Conservation (phyloP, 2,113 vertebrate species). For the Malurus alboscapulatus region DNA sequence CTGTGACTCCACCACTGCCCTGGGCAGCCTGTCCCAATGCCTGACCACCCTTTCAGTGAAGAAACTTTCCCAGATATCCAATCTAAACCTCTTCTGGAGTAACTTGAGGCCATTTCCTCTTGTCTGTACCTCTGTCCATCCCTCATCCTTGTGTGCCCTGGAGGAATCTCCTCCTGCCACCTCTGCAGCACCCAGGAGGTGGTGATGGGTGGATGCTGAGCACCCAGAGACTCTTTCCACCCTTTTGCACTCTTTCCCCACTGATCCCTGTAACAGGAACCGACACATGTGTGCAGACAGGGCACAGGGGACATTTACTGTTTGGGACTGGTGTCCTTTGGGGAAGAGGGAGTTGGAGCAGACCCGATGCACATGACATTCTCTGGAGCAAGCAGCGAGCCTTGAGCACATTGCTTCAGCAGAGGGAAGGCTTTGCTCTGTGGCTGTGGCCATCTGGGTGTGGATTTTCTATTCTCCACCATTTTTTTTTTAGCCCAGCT, state of each 20-base stretch:
- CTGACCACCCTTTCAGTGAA: background rate
- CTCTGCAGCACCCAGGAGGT: background rate
- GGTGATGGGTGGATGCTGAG: background rate
- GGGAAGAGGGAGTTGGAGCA: background rate
- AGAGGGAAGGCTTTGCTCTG: background rate
- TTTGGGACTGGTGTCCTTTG: rapidly evolving
- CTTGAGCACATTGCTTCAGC: background rate
- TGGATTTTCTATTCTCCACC: background rate
- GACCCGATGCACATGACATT: rapidly evolving
- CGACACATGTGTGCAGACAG: rapidly evolving
- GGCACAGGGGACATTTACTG: background rate
- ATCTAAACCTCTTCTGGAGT: background rate
- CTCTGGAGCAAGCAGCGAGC: rapidly evolving
- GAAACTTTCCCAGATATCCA: background rate
- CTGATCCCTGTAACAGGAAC: background rate
- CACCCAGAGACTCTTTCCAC: background rate
- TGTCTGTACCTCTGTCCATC: background rate
- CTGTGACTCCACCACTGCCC: background rate
- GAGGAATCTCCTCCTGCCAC: background rate
- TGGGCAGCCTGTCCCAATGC: background rate
- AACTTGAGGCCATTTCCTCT: background rate
- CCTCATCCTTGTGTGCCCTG: rapidly evolving
- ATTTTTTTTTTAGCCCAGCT: background rate
- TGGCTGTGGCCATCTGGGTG: background rate
- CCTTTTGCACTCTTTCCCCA: background rate